Evolutionary conservation across 2,113 vertebrate genomes (phyloP).

Genomic region (Silurus asotus): DNA sequence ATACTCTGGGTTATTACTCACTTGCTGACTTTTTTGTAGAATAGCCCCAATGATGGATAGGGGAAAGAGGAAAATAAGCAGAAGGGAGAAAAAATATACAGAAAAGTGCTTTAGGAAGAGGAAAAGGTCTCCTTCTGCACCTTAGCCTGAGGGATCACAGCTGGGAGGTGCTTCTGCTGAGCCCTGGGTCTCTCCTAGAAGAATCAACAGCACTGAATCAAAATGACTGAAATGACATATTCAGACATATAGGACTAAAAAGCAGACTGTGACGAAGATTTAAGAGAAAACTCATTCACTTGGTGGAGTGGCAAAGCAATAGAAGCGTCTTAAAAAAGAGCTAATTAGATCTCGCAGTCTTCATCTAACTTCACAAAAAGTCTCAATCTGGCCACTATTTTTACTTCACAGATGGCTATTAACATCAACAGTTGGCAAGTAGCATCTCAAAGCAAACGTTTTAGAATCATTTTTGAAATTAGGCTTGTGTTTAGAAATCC

Average conservation of each 20-base stretch:
- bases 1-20: neutral
- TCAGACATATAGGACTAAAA: neutral
- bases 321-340: slow-evolving; percentile 8
- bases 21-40: neutral
- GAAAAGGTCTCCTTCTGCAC: neutral
- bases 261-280: neutral
- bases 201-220: slow-evolving; percentile 14
- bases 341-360: slow-evolving; percentile 37
- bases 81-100: neutral
- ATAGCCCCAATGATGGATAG: neutral
- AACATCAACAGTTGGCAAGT: neutral
- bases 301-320: neutral
- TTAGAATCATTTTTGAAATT: slow-evolving; percentile 13
- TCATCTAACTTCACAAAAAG: slow-evolving; percentile 10
- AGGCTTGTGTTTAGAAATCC: neutral
- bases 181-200: slow-evolving; percentile 42
- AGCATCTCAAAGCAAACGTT: neutral
- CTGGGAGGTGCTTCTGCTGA: slow-evolving; percentile 51
- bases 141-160: slow-evolving; percentile 41
- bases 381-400: slow-evolving; percentile 9
- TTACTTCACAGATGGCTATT: slow-evolving; percentile 14
- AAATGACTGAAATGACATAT: neutral
- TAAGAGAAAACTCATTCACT: neutral
- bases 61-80: neutral
- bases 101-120: neutral